These are phyloP conservation scores for Sycophila texana DNA, from an alignment of 2,888 invertebrate species.

Conservation along the genomic window DNA sequence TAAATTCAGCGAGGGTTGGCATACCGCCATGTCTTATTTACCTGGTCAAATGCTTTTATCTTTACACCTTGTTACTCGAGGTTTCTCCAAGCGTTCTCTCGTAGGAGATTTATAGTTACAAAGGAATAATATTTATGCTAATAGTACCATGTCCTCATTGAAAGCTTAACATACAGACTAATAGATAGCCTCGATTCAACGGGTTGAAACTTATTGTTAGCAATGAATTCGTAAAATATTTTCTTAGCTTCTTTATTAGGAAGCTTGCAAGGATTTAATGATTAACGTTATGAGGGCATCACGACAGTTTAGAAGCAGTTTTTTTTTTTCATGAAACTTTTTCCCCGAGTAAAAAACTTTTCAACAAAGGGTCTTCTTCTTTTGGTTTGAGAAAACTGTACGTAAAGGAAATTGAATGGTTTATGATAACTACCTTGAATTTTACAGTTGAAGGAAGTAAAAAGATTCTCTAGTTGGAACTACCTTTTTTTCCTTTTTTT, in stretches of 20 bases:
- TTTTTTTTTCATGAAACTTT: constrained; percentile 22
- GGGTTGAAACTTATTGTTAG: not conserved
- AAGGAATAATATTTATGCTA: not conserved
- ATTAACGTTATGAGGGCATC: constrained; percentile 5
- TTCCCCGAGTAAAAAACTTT: constrained; percentile 18
- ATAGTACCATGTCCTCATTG: not conserved
- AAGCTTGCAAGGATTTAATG: not conserved
- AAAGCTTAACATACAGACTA: not conserved
- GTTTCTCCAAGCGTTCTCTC: constrained; percentile 9
- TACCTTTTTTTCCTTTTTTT: not conserved
- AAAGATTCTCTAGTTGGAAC: not conserved
- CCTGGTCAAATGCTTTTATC: constrained; percentile 31
- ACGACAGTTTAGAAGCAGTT: constrained; percentile 31
- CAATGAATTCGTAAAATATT: constrained; percentile 4
- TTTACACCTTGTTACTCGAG: constrained; percentile 24
- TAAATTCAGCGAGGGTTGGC: constrained; percentile 32
- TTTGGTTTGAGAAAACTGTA: not conserved
- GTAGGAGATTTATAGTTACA: not conserved
- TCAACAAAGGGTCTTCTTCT: constrained; percentile 34
- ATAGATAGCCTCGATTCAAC: not conserved
- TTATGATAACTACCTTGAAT: constrained; percentile 1
- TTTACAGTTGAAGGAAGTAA: not conserved
- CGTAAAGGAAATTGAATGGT: constrained; percentile 16
- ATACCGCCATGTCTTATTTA: constrained; percentile 34
- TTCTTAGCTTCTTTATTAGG: not conserved